A percentile compares a stretch with the other conserved stretches of the same genome.
Evolutionary conservation across 1,140 invertebrate genomes (phyloP).

Genomic region (Penaeus japonicus): DNA sequence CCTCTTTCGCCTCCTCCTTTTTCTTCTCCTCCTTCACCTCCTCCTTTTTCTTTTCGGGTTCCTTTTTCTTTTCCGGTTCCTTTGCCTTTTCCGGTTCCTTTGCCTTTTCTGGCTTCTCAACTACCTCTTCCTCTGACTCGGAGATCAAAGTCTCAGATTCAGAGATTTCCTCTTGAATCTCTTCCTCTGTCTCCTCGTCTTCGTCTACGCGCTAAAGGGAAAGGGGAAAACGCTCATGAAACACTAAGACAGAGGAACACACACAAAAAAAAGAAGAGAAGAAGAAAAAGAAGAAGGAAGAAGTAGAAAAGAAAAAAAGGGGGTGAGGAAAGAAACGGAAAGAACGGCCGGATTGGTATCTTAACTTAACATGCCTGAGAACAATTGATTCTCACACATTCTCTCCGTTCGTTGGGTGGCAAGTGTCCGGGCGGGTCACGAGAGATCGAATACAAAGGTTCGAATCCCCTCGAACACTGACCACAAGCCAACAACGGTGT

Average conservation of each 20-base stretch:
- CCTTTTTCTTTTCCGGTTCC: slow-evolving; percentile 2
- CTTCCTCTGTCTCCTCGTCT: slow-evolving; percentile 32
- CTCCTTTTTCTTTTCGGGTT: neutral
- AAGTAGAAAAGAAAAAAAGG: slow-evolving; percentile 17
- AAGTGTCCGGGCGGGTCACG: no score
- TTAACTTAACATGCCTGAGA: no score
- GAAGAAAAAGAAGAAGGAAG: slow-evolving; percentile 20
- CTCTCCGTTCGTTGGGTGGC: no score
- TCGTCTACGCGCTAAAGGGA: slow-evolving; percentile 43
- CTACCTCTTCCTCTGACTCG: slow-evolving; percentile 23
- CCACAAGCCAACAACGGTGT: no score
- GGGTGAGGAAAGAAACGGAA: neutral
- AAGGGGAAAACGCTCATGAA: no score
- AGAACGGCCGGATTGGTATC: no score
- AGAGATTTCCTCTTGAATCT: slow-evolving; percentile 30
- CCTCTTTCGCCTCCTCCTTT: slow-evolving; percentile 27
- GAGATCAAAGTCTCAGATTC: slow-evolving; percentile 12
- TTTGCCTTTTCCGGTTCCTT: neutral
- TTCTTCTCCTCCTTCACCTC: slow-evolving; percentile 7
- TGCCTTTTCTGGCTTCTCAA: neutral
- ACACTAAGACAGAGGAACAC: no score
- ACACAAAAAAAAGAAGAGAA: no score
- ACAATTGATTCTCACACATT: no score
- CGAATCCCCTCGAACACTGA: no score
- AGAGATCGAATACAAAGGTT: no score